Base-by-base conservation (phyloP, 2,888 invertebrate species). In the Lacanobia wlatinum region DNA sequence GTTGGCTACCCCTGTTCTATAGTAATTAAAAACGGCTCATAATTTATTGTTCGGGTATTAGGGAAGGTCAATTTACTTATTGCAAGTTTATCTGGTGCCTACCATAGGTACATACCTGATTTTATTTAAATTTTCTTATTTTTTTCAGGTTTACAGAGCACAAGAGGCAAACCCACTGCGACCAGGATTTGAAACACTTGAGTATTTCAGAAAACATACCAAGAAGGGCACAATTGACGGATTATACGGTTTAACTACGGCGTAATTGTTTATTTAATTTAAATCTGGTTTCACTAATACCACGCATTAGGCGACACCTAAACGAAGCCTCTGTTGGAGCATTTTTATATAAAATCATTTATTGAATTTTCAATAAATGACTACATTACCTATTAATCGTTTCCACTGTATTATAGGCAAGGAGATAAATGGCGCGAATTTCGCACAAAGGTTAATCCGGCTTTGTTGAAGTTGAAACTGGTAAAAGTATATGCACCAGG, bases 351-450 rank as follows among this genome's bases (percentile, higher is more conserved):
- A n/a, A 55, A 1, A 43, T 46, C 38, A 52, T n/a, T 61, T 9
- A 50, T 18, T 12, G 8, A 3, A 14, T 52, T 14, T 34, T 43
- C 10, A 21, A 5, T 28, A 23, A 40, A n/a, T 50, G 3, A 12
- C 3, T 43, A 18, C 5, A 43, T 46, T 46, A n/a, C n/a, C n/a
- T n/a, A 34, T 23, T 16, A 34, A 58, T 70, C 18, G 1, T 40
- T 16, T 38, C 53, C 9, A 18, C 21, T 71, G 1, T 65, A 34
- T 88, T 90, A 38, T 84, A 97, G 50, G 10, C 97, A 97, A 91
- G 98, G 97, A 1, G 95, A 96, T 18, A 94, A 97, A 80, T 98
- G 98, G 98, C 96, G 97, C 55, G 95, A 97, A 67, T 96, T 98
- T 80, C 95, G 98, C 23, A 96, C 97, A 0, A 97, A 97, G 74